Conservation (phyloP, 2,797 vertebrate genomes). For the Scarus forsteni region DNA sequence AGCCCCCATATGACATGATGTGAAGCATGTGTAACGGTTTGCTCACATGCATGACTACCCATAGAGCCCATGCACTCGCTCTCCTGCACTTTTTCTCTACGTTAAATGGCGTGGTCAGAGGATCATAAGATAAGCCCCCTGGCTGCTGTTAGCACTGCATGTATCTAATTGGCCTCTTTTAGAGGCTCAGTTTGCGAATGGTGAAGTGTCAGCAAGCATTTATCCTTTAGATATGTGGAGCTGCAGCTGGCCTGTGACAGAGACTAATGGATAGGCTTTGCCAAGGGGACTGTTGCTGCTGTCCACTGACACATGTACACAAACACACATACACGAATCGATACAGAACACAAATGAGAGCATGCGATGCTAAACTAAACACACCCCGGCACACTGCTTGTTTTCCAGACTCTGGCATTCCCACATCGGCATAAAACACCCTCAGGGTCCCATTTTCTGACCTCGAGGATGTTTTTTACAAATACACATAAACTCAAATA, state of each 20-base stretch:
- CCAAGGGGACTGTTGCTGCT: slow-evolving; percentile 42
- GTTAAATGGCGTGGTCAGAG: slow-evolving; percentile 54
- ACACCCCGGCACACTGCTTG: not conserved
- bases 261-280: slow-evolving; percentile 65
- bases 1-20: not conserved
- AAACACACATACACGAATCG: slow-evolving; percentile 5
- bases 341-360: slow-evolving; percentile 6
- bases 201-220: slow-evolving; percentile 62
- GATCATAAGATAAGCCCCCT: slow-evolving; percentile 55
- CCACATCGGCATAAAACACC: slow-evolving; percentile 20
- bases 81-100: slow-evolving; percentile 2
- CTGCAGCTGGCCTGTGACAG: slow-evolving; percentile 55
- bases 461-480: slow-evolving; percentile 5
- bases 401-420: slow-evolving; percentile 7
- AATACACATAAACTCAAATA: slow-evolving; percentile 1
- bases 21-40: slow-evolving; percentile 20
- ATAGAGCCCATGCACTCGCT: slow-evolving; percentile 2
- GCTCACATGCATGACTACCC: slow-evolving; percentile 29
- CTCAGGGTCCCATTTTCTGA: slow-evolving; percentile 10
- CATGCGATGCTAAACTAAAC: not conserved
- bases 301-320: slow-evolving; percentile 27
- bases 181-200: slow-evolving; percentile 58
- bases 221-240: slow-evolving; percentile 47
- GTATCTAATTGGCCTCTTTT: slow-evolving; percentile 69
- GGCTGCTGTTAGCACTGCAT: slow-evolving; percentile 55